These are phyloP conservation scores for Philhelius pedissequus DNA, from an alignment of 2,888 invertebrate species.

Conservation along the genomic window DNA sequence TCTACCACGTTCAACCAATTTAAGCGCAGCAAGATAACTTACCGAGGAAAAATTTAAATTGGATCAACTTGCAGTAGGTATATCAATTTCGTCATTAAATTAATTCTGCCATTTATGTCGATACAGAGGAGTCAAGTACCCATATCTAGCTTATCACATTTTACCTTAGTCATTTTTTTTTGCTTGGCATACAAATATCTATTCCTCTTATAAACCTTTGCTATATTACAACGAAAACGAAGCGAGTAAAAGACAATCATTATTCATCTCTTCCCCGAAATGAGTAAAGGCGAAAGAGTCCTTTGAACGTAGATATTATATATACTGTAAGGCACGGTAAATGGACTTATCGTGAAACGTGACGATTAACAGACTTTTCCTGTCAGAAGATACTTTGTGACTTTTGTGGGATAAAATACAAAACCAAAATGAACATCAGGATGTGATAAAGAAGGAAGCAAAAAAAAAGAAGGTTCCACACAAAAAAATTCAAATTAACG, in stretches of 20 bases:
- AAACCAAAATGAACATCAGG: constrained; percentile 17
- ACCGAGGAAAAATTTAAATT: not conserved
- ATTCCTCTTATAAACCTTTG: constrained; percentile 40
- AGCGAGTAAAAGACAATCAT: constrained; percentile 49
- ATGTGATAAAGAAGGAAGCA: constrained; percentile 17
- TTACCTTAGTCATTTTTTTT: constrained; percentile 45
- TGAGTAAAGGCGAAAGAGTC: not conserved
- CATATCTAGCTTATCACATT: constrained; percentile 25
- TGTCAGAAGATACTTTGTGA: constrained; percentile 1
- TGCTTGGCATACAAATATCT: not conserved
- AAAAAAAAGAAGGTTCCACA: not conserved
- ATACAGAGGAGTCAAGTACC: constrained; percentile 37
- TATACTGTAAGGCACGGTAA: not conserved
- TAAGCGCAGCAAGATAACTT: not conserved
- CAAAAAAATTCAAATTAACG: constrained; percentile 45
- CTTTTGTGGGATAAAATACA: constrained; percentile 26
- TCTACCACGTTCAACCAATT: too few species aligned
- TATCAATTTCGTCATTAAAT: constrained; percentile 31
- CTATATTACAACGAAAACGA: not conserved
- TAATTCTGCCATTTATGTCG: constrained; percentile 40
- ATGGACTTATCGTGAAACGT: constrained; percentile 54
- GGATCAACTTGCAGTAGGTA: not conserved
- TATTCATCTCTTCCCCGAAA: constrained; percentile 45
- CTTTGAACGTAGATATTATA: not conserved
- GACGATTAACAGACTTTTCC: constrained; percentile 50